Percentiles rank a stretch among this genome's conserved stretches.
Conservation (phyloP, 2,797 vertebrate genomes). For the Brachymystax lenok region DNA sequence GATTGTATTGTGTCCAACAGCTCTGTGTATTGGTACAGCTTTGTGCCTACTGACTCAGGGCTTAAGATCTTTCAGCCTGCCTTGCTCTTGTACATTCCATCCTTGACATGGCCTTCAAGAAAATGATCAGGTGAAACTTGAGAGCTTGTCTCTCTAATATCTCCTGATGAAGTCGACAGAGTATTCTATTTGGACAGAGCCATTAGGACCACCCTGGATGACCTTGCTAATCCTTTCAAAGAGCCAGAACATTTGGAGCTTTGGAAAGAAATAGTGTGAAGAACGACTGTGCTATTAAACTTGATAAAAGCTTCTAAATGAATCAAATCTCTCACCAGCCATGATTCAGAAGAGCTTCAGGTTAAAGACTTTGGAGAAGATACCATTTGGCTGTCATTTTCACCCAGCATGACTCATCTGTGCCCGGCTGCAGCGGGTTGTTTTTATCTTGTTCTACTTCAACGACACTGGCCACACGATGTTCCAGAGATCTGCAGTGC, state of each 20-base stretch:
- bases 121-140: constrained; percentile 67
- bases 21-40: constrained; percentile 42
- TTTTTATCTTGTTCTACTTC: too few relatives aligned
- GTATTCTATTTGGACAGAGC: background rate
- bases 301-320: too few relatives aligned
- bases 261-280: too few relatives aligned
- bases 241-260: background rate
- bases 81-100: constrained; percentile 54
- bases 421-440: too few relatives aligned
- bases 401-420: too few relatives aligned
- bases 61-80: constrained; percentile 41
- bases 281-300: too few relatives aligned
- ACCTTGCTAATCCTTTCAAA: constrained; percentile 18
- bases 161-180: background rate
- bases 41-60: constrained; percentile 14
- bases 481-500: too few relatives aligned
- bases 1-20: constrained; percentile 12
- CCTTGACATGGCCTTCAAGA: constrained; percentile 36
- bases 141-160: constrained; percentile 39
- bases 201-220: constrained; percentile 28
- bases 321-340: too few relatives aligned
- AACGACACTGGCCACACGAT: too few relatives aligned
- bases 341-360: too few relatives aligned
- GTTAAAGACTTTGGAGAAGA: too few relatives aligned
- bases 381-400: too few relatives aligned